Evolutionary conservation across 2,797 vertebrate species (phyloP).

Genomic region (Gorsachius magnificus): DNA sequence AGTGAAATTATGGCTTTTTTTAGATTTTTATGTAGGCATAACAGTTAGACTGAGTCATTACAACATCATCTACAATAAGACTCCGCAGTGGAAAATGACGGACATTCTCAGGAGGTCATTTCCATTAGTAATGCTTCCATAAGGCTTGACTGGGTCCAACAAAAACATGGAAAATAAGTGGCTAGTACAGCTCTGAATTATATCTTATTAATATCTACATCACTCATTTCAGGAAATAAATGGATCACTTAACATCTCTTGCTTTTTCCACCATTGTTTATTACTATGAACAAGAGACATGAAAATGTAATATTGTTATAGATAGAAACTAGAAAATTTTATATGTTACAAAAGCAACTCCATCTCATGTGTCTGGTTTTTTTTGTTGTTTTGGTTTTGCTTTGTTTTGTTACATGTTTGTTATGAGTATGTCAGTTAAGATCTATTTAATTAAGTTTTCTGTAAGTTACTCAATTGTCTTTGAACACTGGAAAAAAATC

Average conservation of each 20-base stretch:
- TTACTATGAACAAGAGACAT: neutral
- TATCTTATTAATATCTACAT: neutral
- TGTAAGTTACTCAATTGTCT: neutral
- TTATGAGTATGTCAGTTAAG: neutral
- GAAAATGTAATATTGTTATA: neutral
- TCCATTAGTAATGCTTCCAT: neutral
- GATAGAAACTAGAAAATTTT: neutral
- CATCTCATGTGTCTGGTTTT: neutral
- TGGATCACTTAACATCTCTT: neutral
- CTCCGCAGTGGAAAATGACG: neutral
- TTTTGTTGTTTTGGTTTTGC: neutral
- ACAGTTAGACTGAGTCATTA: neutral
- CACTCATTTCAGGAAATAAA: constrained; percentile 24
- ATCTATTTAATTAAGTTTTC: neutral
- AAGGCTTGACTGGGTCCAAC: neutral
- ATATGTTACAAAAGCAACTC: neutral
- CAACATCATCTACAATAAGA: neutral
- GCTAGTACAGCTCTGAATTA: neutral
- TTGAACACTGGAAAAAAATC: neutral
- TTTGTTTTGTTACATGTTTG: neutral
- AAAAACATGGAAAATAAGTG: neutral
- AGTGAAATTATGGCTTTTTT: neutral
- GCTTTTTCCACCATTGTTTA: neutral
- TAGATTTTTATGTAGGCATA: neutral
- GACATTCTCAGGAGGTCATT: neutral